phyloP scores from a whole-genome alignment of 2,113 vertebrate species.

The Willisornis vidua region DNA sequence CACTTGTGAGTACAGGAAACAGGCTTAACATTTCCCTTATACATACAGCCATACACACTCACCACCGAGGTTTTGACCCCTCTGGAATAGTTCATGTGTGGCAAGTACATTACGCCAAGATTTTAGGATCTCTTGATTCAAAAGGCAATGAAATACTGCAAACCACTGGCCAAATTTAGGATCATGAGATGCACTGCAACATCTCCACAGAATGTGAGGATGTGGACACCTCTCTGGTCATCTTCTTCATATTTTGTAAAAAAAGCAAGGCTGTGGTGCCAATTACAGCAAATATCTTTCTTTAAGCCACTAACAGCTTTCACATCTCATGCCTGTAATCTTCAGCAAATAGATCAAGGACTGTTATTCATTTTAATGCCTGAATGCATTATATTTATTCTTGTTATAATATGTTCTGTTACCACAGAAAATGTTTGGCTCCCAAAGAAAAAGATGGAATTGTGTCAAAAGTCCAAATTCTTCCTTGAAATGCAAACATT shows the following conservation, averaged over 20 bases:
- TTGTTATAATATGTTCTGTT: conserved; percentile 50
- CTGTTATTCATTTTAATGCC: conserved; percentile 66
- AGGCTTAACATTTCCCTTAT: not conserved
- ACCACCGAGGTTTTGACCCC: not conserved
- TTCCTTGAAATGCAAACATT: conserved; percentile 36
- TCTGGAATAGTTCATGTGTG: not conserved
- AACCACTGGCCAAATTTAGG: not conserved
- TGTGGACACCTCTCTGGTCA: not conserved
- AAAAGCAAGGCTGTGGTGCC: not conserved
- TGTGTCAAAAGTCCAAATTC: conserved; percentile 52
- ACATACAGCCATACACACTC: not conserved
- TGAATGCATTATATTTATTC: conserved; percentile 55
- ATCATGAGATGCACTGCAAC: not conserved
- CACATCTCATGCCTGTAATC: conserved; percentile 33
- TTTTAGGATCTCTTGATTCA: not conserved
- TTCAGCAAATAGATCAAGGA: conserved; percentile 52
- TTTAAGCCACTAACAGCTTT: conserved; percentile 38
- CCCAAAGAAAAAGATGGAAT: conserved; percentile 37
- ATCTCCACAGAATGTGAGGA: not conserved
- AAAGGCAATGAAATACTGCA: not conserved
- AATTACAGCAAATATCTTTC: not conserved
- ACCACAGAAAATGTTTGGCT: conserved; percentile 56
- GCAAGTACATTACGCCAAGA: not conserved
- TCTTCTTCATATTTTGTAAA: not conserved
- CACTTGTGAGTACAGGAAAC: not conserved